Conservation (phyloP, 2,113 vertebrate species). For the Scartelaos histophorus region DNA sequence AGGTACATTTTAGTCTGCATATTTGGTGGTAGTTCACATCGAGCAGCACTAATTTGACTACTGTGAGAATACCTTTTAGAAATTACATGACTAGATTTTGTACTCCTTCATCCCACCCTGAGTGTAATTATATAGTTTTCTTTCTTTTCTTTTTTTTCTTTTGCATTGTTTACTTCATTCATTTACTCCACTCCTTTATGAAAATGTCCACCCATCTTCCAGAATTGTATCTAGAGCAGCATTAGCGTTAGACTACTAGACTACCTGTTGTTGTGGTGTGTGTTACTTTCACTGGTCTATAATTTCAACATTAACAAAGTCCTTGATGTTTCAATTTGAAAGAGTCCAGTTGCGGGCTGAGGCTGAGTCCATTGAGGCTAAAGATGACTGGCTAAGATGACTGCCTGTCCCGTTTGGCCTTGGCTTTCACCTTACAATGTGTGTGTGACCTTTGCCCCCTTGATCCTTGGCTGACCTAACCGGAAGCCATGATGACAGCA, state of each 20-base stretch:
- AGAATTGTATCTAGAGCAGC: slow-evolving; percentile 28
- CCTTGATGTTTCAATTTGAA: slow-evolving; percentile 99
- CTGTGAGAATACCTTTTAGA: neutral
- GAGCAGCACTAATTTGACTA: neutral
- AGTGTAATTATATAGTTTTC: neutral
- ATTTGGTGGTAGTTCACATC: neutral
- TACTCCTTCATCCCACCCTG: neutral
- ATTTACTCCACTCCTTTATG: neutral
- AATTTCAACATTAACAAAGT: slow-evolving; percentile 99
- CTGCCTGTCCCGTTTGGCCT: slow-evolving; percentile 99
- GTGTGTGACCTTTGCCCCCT: slow-evolving; percentile 99
- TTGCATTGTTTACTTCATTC: neutral
- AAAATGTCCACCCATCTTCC: neutral
- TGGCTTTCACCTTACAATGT: slow-evolving; percentile 99
- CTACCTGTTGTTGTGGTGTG: slow-evolving; percentile 65
- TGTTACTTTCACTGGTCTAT: slow-evolving; percentile 63
- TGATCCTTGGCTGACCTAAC: slow-evolving; percentile 99
- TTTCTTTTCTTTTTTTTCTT: neutral
- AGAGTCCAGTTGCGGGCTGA: slow-evolving; percentile 99
- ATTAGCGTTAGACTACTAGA: slow-evolving; percentile 34
- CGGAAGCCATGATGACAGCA: slow-evolving; percentile 99
- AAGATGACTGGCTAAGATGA: slow-evolving; percentile 93
- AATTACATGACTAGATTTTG: neutral
- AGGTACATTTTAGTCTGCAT: neutral
- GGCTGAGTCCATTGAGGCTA: slow-evolving; percentile 97